Percentiles rank a stretch among this genome's conserved stretches.
phyloP scores from a whole-genome alignment of 2,888 invertebrate genomes.

The Tiphia femorata region DNA sequence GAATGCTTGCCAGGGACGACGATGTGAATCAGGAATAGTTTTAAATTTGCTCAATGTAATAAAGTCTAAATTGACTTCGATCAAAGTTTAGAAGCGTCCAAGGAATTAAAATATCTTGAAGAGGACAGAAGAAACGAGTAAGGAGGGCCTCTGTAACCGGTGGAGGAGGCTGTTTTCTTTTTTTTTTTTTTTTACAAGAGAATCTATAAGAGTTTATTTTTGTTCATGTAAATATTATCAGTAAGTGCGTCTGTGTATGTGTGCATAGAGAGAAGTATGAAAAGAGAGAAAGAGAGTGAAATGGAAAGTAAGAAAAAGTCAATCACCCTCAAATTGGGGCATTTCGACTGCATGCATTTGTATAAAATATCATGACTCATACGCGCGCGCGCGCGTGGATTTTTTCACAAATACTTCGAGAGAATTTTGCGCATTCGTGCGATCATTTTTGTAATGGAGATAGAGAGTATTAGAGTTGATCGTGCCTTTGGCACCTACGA shows the following conservation, averaged over 20 bases:
- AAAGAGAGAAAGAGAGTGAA: background rate
- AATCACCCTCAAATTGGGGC: background rate
- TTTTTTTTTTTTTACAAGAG: conserved; percentile 39
- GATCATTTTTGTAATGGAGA: too few relatives aligned
- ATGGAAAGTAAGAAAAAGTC: background rate
- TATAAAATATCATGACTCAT: conserved; percentile 9
- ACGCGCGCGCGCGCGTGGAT: background rate
- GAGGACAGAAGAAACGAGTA: background rate
- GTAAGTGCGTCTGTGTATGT: background rate
- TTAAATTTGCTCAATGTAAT: too few relatives aligned
- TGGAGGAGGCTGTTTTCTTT: conserved; percentile 20
- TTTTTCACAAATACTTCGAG: too few relatives aligned
- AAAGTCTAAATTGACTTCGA: too few relatives aligned
- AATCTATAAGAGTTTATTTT: conserved; percentile 46
- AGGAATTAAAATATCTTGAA: background rate
- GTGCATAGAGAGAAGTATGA: background rate
- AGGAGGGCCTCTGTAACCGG: background rate
- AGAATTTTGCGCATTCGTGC: too few relatives aligned
- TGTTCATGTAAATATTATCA: conserved; percentile 43
- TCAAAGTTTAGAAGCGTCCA: background rate
- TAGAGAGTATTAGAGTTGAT: too few relatives aligned
- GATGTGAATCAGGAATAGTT: too few relatives aligned
- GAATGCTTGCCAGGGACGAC: too few relatives aligned
- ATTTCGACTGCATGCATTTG: conserved; percentile 13
- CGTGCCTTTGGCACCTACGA: too few relatives aligned